These are phyloP conservation scores for Pseudoatta argentina DNA, from an alignment of 1,140 invertebrate genomes.

Conservation along the genomic window DNA sequence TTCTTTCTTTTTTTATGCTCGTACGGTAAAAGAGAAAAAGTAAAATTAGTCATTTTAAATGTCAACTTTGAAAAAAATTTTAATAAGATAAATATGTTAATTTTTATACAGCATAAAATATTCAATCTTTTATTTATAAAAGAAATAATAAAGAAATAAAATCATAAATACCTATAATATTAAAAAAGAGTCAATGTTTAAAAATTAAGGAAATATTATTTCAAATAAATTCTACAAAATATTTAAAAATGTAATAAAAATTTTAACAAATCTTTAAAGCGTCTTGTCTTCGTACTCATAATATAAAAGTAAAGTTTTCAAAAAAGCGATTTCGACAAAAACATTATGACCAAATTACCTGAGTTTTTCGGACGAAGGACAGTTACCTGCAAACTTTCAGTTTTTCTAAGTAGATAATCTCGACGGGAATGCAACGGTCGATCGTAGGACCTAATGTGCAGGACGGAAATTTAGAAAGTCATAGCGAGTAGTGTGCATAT, in stretches of 20 bases:
- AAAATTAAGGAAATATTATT: not conserved
- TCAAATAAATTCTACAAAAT: not conserved
- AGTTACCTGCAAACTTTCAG: not conserved
- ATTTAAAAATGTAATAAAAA: not conserved
- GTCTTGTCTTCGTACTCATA: not conserved
- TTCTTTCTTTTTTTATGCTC: not conserved
- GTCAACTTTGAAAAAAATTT: not conserved
- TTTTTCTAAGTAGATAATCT: not conserved
- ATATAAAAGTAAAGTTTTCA: not conserved
- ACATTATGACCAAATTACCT: not conserved
- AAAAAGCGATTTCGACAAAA: not conserved
- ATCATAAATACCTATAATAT: not conserved
- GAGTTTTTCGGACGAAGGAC: not conserved
- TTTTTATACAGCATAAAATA: not conserved
- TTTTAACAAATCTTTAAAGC: not conserved
- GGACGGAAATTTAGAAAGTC: slow-evolving; percentile 77
- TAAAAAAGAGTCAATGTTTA: not conserved
- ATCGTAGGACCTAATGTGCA: slow-evolving; percentile 37
- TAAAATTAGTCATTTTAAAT: not conserved
- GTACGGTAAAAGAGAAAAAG: not conserved
- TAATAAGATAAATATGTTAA: not conserved
- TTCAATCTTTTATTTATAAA: not conserved
- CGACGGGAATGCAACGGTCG: slow-evolving; percentile 43
- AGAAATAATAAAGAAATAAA: not conserved
- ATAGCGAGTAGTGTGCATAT: slow-evolving; percentile 70